Base-by-base conservation (phyloP, 1,140 invertebrate species). In the Antheraea mylitta region DNA sequence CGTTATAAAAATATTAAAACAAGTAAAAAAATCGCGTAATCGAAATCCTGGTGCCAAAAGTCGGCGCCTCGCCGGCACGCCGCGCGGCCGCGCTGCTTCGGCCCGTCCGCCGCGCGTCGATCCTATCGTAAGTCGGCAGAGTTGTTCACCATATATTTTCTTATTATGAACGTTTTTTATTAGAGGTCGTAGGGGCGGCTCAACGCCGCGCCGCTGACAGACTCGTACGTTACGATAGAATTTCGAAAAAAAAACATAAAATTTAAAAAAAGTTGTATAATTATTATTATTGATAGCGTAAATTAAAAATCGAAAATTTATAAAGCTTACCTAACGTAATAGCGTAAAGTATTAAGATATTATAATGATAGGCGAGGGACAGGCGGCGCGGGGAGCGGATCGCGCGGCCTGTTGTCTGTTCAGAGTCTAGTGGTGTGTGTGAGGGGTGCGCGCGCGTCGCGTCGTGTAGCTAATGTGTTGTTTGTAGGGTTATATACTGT, bases 221-320 rank as follows among this genome's bases (percentile, higher is more conserved):
- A 88, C 79, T 89, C 85, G 87, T 91, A 88, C 83, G 83, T 89
- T 90, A 90, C 86, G 86, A 90, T 92, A 92, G 86, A 92, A 92
- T 90, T 90, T 90, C 83, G 88, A 90, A 90, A 90, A 88, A 90
- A 90, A 89, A 75, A 77, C 86, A 88, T 85, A 92, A 92, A 90
- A 90, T 88, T 91, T 88, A 92, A 90, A 92, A 92, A 92, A 90
- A 90, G 88, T 90, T 92, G 90, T 91, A 92, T 91, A 91, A 91
- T 90, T 90, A 91, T 90, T 89, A 90, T 90, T 89, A 90, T 89
- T 89, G 81, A 90, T 91, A 92, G 87, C 87, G 80, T 92, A 92
- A 87, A 90, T 88, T 82, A 90, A 79, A 91, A 89, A 90, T 90
- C 87, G 84, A 88, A 90, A 91, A 90, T 92, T 92, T 92, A 92